Evolutionary conservation across 2,113 vertebrate genomes (phyloP).

Genomic region (Hippocampus barbouri): DNA sequence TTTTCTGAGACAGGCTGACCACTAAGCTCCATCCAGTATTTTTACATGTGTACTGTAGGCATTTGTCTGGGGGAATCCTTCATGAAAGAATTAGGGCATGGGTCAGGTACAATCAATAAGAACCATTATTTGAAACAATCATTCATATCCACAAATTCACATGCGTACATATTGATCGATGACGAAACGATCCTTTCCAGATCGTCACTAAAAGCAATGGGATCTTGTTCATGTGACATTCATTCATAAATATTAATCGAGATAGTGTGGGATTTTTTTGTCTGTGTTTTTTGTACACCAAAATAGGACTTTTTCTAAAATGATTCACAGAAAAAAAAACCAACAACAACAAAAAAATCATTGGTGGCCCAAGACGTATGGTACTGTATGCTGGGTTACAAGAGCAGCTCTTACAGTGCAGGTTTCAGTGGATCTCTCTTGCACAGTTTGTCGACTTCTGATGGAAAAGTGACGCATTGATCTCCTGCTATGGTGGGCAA

Average conservation of each 20-base stretch:
- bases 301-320: background rate
- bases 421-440: slow-evolving; percentile 72
- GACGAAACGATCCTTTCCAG: no score
- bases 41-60: slow-evolving; percentile 45
- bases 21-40: background rate
- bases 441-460: slow-evolving; percentile 76
- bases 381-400: background rate
- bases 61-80: background rate
- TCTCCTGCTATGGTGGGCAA: slow-evolving; percentile 81
- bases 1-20: slow-evolving; percentile 30
- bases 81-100: background rate
- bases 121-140: background rate
- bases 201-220: no score
- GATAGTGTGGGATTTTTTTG: background rate
- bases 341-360: background rate
- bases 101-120: background rate
- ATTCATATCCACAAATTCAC: no score
- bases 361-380: background rate
- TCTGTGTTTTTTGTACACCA: no score
- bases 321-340: background rate
- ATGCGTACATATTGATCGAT: no score
- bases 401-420: slow-evolving; percentile 76
- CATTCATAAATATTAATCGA: background rate
- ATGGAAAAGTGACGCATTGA: slow-evolving; percentile 79
- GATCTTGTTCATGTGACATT: no score